A percentile compares a stretch with the other conserved stretches of the same genome.
These are phyloP conservation scores for Helobdella robusta DNA, from an alignment of 2,888 invertebrate genomes.

Conservation along the genomic window DNA sequence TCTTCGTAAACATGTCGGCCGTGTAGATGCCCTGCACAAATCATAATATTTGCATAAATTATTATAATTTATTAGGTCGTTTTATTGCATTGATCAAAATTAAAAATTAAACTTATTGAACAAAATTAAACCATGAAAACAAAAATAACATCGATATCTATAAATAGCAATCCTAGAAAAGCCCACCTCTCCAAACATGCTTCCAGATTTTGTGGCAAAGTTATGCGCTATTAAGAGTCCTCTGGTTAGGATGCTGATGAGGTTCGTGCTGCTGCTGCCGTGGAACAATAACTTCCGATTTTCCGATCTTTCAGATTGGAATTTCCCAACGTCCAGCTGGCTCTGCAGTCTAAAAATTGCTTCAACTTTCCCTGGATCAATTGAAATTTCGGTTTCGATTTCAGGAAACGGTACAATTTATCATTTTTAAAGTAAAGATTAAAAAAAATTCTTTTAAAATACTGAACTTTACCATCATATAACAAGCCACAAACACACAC, in stretches of 20 bases:
- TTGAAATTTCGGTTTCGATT: no score
- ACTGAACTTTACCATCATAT: no score
- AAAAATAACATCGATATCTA: not conserved
- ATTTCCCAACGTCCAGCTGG: constrained; percentile 39
- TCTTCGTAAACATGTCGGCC: constrained; percentile 53
- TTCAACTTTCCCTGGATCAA: constrained; percentile 35
- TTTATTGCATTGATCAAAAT: not conserved
- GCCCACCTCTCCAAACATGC: constrained; percentile 49
- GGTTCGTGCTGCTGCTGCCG: constrained; percentile 51
- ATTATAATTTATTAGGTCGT: not conserved
- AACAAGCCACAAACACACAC: no score
- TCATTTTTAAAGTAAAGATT: no score
- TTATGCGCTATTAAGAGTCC: constrained; percentile 52
- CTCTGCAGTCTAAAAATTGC: constrained; percentile 44
- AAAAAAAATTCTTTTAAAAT: no score
- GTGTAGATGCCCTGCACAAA: constrained; percentile 51
- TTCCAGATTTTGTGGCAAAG: constrained; percentile 48
- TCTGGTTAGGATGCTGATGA: constrained; percentile 51
- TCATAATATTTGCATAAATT: not conserved
- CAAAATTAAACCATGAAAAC: not conserved
- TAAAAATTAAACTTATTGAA: constrained; percentile 8
- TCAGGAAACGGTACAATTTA: no score
- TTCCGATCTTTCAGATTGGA: constrained; percentile 33
- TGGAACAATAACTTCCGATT: constrained; percentile 52
- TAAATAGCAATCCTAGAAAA: not conserved